A percentile compares a stretch with the other conserved stretches of the same genome.
Evolutionary conservation across 2,888 invertebrate species (phyloP).

Genomic region (Lomographa bimaculata): DNA sequence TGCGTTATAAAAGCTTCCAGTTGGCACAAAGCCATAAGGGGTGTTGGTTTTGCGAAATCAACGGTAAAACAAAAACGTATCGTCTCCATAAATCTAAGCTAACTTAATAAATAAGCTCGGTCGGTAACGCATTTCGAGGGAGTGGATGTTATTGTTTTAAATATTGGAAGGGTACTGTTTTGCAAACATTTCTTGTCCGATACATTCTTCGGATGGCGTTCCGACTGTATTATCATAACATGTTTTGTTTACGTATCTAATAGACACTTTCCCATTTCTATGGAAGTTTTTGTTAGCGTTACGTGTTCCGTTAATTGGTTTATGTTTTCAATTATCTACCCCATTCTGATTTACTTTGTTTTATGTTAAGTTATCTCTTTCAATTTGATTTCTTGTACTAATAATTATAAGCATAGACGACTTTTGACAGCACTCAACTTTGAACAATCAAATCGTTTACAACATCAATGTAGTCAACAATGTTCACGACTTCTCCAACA

Average conservation of each 20-base stretch:
- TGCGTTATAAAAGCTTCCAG: constrained; percentile 72
- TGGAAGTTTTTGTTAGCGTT: constrained; percentile 47
- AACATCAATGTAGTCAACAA: not conserved
- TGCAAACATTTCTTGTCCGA: constrained; percentile 75
- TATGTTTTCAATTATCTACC: constrained; percentile 40
- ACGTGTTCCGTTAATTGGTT: constrained; percentile 59
- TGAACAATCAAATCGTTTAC: no score
- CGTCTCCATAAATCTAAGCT: constrained; percentile 74
- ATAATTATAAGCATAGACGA: constrained; percentile 40
- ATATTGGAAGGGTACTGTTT: constrained; percentile 72
- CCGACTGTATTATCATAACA: constrained; percentile 77
- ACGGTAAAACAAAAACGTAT: constrained; percentile 77
- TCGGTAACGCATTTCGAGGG: constrained; percentile 61
- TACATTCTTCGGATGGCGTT: constrained; percentile 79
- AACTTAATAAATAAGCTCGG: constrained; percentile 64
- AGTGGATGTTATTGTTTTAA: constrained; percentile 69
- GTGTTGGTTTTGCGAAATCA: constrained; percentile 78
- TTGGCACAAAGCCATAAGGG: constrained; percentile 80
- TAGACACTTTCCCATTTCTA: constrained; percentile 72
- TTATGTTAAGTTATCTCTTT: constrained; percentile 25
- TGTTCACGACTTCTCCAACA: not conserved
- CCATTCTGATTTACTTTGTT: constrained; percentile 16
- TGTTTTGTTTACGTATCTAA: constrained; percentile 78
- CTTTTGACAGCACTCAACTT: constrained; percentile 27
- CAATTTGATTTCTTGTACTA: constrained; percentile 25